Percentiles rank a stretch among this genome's conserved stretches.
phyloP scores from a whole-genome alignment of 2,888 invertebrate species.

The Dasypogon diadema region DNA sequence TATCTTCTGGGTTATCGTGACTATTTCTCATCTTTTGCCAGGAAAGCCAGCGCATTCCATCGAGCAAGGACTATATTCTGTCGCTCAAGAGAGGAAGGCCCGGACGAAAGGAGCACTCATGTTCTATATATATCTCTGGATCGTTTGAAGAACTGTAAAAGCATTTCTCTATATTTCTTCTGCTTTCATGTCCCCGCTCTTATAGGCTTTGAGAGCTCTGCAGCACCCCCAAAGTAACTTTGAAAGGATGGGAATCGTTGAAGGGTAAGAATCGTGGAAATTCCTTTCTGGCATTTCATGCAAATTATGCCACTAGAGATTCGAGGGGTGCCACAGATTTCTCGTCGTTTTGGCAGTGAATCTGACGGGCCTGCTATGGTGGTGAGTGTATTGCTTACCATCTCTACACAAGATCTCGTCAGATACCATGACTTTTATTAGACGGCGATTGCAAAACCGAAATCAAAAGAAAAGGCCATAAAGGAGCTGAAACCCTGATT shows the following conservation, averaged over 20 bases:
- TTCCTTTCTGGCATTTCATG: conserved; percentile 49
- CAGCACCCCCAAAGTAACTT: conserved; percentile 17
- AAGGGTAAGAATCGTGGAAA: conserved; percentile 43
- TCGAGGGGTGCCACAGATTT: conserved; percentile 8
- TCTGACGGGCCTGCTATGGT: background rate
- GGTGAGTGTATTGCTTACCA: background rate
- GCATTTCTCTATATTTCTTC: background rate
- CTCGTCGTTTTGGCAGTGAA: background rate
- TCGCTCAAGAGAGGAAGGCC: background rate
- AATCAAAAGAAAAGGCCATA: conserved; percentile 39
- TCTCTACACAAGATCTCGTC: conserved; percentile 6
- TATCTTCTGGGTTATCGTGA: conserved; percentile 14
- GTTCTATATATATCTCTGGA: background rate
- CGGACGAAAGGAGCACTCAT: background rate
- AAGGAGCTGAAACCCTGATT: conserved; percentile 39
- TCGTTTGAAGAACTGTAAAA: background rate
- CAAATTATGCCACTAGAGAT: conserved; percentile 44
- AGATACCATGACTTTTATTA: conserved; percentile 45
- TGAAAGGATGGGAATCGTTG: conserved; percentile 14
- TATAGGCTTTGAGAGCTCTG: conserved; percentile 15
- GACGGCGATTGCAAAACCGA: conserved; percentile 49
- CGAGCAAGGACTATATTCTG: conserved; percentile 22
- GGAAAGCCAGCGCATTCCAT: background rate
- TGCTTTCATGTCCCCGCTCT: conserved; percentile 10
- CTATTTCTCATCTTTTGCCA: background rate